Conservation (phyloP, 2,797 vertebrate genomes). For the Lerista edwardsae region DNA sequence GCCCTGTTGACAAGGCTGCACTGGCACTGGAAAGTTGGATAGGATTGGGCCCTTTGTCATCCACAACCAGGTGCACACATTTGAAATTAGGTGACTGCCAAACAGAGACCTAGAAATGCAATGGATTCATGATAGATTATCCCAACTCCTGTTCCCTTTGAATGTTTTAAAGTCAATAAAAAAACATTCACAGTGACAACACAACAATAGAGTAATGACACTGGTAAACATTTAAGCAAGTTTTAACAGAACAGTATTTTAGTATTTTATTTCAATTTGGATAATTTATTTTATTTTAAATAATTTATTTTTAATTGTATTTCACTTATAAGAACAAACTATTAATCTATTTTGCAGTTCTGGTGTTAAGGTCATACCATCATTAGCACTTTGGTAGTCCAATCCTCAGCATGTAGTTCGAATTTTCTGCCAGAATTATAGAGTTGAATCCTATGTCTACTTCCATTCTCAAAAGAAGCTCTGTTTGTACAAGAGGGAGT, state of each 20-base stretch:
- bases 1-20: too few relatives aligned
- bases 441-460: neutral
- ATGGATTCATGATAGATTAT: too few relatives aligned
- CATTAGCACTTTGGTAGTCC: neutral
- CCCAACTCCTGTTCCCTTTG: neutral
- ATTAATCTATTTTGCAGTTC: neutral
- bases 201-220: neutral
- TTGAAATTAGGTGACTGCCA: too few relatives aligned
- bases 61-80: too few relatives aligned
- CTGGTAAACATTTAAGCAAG: constrained; percentile 7
- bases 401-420: neutral
- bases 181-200: neutral
- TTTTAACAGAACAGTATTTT: neutral
- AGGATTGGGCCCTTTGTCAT: too few relatives aligned
- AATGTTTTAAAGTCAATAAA: neutral
- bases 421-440: too few relatives aligned
- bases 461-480: neutral
- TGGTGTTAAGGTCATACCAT: constrained; percentile 24
- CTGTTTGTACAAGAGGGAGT: too few relatives aligned
- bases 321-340: neutral
- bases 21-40: too few relatives aligned
- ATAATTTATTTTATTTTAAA: too few relatives aligned
- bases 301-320: too few relatives aligned
- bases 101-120: too few relatives aligned
- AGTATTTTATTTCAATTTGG: too few relatives aligned